These are phyloP conservation scores for Polydrusus pterygomalis DNA, from an alignment of 2,888 invertebrate species.

Conservation along the genomic window DNA sequence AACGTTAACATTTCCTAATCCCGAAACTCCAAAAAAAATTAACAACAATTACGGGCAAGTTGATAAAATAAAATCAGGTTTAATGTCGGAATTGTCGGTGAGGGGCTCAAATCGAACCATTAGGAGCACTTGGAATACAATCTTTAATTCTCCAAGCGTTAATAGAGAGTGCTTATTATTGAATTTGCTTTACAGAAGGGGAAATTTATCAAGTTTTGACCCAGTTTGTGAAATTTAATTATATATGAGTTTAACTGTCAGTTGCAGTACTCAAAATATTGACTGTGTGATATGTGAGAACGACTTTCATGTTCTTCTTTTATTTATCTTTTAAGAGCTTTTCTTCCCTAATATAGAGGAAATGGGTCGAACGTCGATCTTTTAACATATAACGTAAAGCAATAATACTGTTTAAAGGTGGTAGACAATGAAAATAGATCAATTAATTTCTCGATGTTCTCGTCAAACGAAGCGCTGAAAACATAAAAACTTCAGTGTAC, in stretches of 20 bases:
- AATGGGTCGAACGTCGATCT: too few relatives aligned
- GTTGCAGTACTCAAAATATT: background rate
- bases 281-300: background rate
- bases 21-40: background rate
- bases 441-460: too few relatives aligned
- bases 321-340: too few relatives aligned
- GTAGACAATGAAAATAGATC: too few relatives aligned
- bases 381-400: too few relatives aligned
- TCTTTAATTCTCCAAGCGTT: slow-evolving; percentile 17
- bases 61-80: slow-evolving; percentile 17
- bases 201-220: slow-evolving; percentile 8
- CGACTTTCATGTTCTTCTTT: too few relatives aligned
- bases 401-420: too few relatives aligned
- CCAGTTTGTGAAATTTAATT: background rate
- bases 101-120: slow-evolving; percentile 11
- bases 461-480: too few relatives aligned
- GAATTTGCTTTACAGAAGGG: slow-evolving; percentile 6
- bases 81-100: slow-evolving; percentile 16
- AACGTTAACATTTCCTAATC: too few relatives aligned
- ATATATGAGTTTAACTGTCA: slow-evolving; percentile 8
- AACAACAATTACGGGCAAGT: slow-evolving; percentile 10
- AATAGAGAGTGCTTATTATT: slow-evolving; percentile 27
- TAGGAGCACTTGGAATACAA: slow-evolving; percentile 23
- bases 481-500: too few relatives aligned
- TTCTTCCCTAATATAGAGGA: too few relatives aligned